phyloP scores from a whole-genome alignment of 1,140 invertebrate species.

The Brachionus asplanchnoidis region DNA sequence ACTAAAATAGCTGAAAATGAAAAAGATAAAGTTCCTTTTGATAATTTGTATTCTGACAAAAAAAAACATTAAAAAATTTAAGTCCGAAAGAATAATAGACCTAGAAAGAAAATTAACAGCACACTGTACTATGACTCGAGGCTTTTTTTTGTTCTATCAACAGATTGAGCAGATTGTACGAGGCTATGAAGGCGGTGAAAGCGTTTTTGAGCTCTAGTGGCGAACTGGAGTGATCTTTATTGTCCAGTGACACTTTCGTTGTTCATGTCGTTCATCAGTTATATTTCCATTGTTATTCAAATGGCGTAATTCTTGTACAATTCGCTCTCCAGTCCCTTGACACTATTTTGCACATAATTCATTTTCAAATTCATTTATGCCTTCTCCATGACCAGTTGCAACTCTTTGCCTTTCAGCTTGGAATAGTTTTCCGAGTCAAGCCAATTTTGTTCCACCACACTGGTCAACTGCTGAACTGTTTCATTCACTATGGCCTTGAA shows the following conservation, averaged over 20 bases:
- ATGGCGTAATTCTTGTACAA: background rate
- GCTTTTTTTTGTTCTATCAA: background rate
- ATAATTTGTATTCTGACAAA: background rate
- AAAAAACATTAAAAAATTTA: background rate
- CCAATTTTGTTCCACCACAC: slow-evolving; percentile 19
- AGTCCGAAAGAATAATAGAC: background rate
- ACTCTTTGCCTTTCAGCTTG: background rate
- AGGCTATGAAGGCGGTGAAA: background rate
- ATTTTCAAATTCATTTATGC: slow-evolving; percentile 1
- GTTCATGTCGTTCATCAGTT: slow-evolving; percentile 26
- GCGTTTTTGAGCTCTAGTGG: background rate
- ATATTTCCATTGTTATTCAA: background rate
- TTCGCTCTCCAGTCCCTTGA: background rate
- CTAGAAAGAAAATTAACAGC: background rate
- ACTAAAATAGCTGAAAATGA: no score
- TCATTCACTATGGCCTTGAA: background rate
- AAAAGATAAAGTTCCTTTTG: no score
- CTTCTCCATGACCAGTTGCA: background rate
- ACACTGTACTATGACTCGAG: background rate
- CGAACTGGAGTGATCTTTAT: background rate
- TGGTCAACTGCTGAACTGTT: background rate
- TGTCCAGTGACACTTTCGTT: background rate
- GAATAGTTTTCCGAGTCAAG: background rate
- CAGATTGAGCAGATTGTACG: background rate
- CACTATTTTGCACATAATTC: background rate